phyloP scores from a whole-genome alignment of 2,888 invertebrate genomes.

The Drosophila pegasa region DNA sequence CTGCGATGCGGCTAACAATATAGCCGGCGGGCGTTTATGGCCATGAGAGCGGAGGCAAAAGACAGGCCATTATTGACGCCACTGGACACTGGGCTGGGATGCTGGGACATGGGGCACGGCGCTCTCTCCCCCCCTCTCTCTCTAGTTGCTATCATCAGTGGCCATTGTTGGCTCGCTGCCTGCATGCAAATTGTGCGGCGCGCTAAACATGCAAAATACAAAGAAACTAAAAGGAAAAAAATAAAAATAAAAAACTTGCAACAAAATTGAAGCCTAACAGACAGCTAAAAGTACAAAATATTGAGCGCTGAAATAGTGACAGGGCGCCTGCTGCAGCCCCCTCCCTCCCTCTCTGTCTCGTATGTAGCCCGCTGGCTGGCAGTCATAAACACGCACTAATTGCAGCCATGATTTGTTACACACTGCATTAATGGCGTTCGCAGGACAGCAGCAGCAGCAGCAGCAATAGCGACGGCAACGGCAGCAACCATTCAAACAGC shows the following conservation, averaged over 20 bases:
- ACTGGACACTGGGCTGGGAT: constrained; percentile 61
- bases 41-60: constrained; percentile 67
- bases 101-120: constrained; percentile 16
- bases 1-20: constrained; percentile 74
- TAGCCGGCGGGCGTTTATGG: constrained; percentile 77
- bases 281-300: constrained; percentile 63
- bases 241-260: too few species aligned
- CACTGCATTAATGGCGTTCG: constrained; percentile 74
- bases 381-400: constrained; percentile 82
- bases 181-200: constrained; percentile 73
- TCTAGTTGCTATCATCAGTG: constrained; percentile 39
- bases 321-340: constrained; percentile 6
- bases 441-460: constrained; percentile 53
- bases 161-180: constrained; percentile 35
- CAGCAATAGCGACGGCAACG: constrained; percentile 18
- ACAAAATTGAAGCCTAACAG: constrained; percentile 30
- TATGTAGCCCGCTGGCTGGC: constrained; percentile 48
- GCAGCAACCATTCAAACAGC: constrained; percentile 59
- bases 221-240: constrained; percentile 16
- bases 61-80: constrained; percentile 81
- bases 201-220: constrained; percentile 55
- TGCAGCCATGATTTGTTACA: constrained; percentile 80
- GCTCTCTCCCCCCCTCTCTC: too few species aligned
- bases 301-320: constrained; percentile 66
- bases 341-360: neutral